Evolutionary conservation across 2,113 vertebrate species (phyloP).

Genomic region (Eubucco bourcierii): DNA sequence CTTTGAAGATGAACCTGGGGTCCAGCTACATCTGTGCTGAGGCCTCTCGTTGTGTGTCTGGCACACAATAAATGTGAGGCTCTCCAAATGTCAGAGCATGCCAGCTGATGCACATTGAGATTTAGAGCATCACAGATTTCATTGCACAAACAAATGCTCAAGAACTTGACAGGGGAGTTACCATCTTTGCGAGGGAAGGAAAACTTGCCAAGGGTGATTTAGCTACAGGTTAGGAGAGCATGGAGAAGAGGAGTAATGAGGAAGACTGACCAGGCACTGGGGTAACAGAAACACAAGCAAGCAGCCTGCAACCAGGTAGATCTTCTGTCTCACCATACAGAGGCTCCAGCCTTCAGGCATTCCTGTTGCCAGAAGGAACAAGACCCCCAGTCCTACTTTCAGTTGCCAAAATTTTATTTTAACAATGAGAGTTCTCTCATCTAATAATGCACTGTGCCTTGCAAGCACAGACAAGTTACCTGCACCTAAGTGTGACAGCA

Average conservation of each 20-base stretch:
- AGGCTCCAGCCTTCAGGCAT: not conserved
- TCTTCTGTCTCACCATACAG: not conserved
- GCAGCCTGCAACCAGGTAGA: not conserved
- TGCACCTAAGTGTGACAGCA: not conserved
- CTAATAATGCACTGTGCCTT: not conserved
- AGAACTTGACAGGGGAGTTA: conserved; percentile 60
- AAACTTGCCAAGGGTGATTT: conserved; percentile 51
- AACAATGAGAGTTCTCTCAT: not conserved
- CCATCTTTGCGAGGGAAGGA: not conserved
- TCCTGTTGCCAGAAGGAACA: not conserved
- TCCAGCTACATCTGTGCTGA: conserved; percentile 70
- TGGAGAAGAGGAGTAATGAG: not conserved
- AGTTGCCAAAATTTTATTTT: not conserved
- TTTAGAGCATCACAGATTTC: conserved; percentile 68
- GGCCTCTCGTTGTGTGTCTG: conserved; percentile 53
- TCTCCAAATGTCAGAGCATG: conserved; percentile 62
- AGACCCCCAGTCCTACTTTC: not conserved
- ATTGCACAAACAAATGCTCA: conserved; percentile 55
- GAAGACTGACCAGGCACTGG: not conserved
- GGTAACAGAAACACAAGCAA: not conserved
- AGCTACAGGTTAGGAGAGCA: conserved; percentile 43
- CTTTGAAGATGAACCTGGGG: conserved; percentile 53
- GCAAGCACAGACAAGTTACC: not conserved
- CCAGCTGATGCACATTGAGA: conserved; percentile 72
- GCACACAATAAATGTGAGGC: conserved; percentile 40